Evolutionary conservation across 2,888 invertebrate genomes (phyloP), one percentile per base, ranked within the genome.

Genomic region (Tetragnatha montana): DNA sequence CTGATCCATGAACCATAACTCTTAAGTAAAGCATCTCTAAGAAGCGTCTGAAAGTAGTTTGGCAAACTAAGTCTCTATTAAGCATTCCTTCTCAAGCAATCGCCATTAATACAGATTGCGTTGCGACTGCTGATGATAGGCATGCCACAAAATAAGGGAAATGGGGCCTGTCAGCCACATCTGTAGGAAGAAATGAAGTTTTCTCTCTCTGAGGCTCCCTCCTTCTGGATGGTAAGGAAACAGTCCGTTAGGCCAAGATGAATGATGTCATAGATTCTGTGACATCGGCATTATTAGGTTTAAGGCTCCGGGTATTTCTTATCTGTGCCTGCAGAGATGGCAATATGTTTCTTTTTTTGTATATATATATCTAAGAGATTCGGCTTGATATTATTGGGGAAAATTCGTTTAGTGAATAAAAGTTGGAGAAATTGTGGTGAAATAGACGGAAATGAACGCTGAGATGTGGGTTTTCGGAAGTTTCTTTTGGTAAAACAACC

Each of bases 301-400:
- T 84, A 60, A 17, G 51, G 75, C 47, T 84, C 83, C 83, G 68
- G 74, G 60, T 84, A 84, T 76, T 84, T 84, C 83, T 76, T 84
- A 84, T 84, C 68, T 21, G 8, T 17, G n/a, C 22, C 47, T 83
- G 83, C 83, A 71, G 35, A 17, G 80, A 19, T 19, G 70, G 49
- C 70, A 47, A 70, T 49, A 70, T 19, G 19, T 60, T 60, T 60
- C 17, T 4, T 60, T 8, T 51, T 6, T 60, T 60, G 12, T 17
- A 8, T 12, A 60, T 60, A 8, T 10, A 7, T 17, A 4, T 60
- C 60, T 4, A 60, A 60, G 60, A 60, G 35, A 35, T 35, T 35
- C 17, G 60, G 17, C 12, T 60, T 60, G 60, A 60, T 60, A 60
- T 60, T 17, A 60, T 60, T 60, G 60, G 6, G 60, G 17, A 8